Conservation (phyloP, 2,113 vertebrate species). For the Recurvirostra avosetta region DNA sequence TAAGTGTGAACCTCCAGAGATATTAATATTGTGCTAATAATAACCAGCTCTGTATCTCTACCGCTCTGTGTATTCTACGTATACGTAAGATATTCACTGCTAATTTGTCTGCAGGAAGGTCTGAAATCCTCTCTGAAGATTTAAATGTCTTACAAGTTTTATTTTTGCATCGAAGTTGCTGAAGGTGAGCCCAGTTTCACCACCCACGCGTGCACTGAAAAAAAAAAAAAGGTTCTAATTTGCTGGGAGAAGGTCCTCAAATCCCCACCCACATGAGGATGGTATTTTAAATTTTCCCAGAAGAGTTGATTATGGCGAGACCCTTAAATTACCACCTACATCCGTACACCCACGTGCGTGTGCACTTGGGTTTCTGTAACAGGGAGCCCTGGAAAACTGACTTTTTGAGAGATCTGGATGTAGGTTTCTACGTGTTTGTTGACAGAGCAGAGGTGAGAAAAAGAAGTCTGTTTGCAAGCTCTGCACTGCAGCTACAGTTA, state of each 20-base stretch:
- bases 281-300: constrained; percentile 50
- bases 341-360: constrained; percentile 16
- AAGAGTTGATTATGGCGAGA: constrained; percentile 49
- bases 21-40: constrained; percentile 24
- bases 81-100: neutral
- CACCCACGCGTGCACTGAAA: constrained; percentile 14
- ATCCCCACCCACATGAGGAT: constrained; percentile 52
- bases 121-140: constrained; percentile 51
- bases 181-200: constrained; percentile 67
- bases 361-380: neutral
- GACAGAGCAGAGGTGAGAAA: constrained; percentile 15
- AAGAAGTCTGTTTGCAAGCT: neutral
- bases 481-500: neutral
- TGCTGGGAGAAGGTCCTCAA: constrained; percentile 57
- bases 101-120: constrained; percentile 40
- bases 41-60: neutral
- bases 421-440: neutral
- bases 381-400: neutral
- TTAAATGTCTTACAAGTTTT: constrained; percentile 60
- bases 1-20: neutral
- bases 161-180: constrained; percentile 56
- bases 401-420: neutral
- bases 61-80: neutral
- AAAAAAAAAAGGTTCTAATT: constrained; percentile 29
- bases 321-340: constrained; percentile 52